A percentile compares a stretch with the other conserved stretches of the same genome.
phyloP scores from a whole-genome alignment of 2,797 vertebrate species.

The Peromyscus eremicus region DNA sequence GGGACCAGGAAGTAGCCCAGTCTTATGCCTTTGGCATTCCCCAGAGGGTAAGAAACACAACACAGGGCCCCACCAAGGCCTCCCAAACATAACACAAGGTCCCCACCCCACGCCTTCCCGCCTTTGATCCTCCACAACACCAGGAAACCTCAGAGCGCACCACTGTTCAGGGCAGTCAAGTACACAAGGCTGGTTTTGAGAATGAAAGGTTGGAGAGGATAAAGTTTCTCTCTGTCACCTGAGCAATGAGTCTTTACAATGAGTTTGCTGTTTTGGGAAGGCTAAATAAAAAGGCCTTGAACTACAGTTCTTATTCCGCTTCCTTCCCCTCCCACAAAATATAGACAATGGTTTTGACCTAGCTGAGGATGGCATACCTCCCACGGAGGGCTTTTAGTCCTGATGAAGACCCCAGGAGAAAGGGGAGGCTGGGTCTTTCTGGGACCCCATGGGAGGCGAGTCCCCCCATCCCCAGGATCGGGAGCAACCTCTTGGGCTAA shows the following conservation, averaged over 20 bases:
- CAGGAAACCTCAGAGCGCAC: constrained; percentile 42
- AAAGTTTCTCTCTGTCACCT: constrained; percentile 65
- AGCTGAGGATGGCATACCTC: constrained; percentile 41
- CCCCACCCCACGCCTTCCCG: not conserved
- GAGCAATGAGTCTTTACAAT: constrained; percentile 81
- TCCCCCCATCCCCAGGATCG: not conserved
- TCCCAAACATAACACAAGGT: not conserved
- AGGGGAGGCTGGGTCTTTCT: not conserved
- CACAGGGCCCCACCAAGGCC: not conserved
- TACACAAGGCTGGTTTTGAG: constrained; percentile 78
- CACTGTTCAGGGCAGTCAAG: constrained; percentile 48
- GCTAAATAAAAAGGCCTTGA: constrained; percentile 72
- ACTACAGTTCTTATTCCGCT: constrained; percentile 28
- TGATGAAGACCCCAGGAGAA: not conserved
- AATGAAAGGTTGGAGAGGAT: constrained; percentile 79
- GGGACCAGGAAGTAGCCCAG: constrained; percentile 50
- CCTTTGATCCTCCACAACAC: constrained; percentile 3
- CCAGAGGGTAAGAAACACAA: constrained; percentile 54
- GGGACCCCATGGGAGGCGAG: not conserved
- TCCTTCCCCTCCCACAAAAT: constrained; percentile 54
- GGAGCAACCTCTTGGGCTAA: not conserved
- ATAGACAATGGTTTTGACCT: constrained; percentile 28
- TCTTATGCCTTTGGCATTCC: constrained; percentile 74
- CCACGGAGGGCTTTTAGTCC: not conserved
- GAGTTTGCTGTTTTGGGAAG: constrained; percentile 71